Conservation (phyloP, 1,140 invertebrate species). For the Papilio aristodemus region DNA sequence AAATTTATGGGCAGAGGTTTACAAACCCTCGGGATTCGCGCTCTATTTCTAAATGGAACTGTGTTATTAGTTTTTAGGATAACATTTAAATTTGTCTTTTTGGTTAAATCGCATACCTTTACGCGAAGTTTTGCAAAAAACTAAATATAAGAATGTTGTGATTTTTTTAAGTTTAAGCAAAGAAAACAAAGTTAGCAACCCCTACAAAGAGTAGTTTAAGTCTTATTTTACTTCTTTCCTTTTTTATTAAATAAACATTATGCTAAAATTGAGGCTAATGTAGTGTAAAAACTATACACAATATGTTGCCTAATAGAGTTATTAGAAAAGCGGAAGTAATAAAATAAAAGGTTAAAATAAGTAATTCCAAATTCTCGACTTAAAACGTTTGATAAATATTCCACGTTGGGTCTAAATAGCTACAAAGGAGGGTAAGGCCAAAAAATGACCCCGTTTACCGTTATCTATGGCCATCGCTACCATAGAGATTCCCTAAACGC, state of each 20-base stretch:
- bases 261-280: background rate
- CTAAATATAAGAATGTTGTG: background rate
- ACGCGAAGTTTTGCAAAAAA: background rate
- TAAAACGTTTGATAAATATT: constrained; percentile 67
- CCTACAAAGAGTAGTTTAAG: background rate
- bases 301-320: constrained; percentile 49
- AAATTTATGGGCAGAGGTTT: constrained; percentile 60
- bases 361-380: constrained; percentile 51
- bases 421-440: constrained; percentile 63
- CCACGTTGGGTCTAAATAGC: constrained; percentile 58
- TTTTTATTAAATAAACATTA: background rate
- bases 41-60: constrained; percentile 58
- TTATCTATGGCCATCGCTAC: constrained; percentile 69
- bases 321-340: constrained; percentile 63
- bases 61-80: constrained; percentile 47
- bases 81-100: constrained; percentile 43
- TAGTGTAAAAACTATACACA: constrained; percentile 4
- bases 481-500: constrained; percentile 53
- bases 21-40: constrained; percentile 50
- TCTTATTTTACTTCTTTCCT: background rate
- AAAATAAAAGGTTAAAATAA: constrained; percentile 54
- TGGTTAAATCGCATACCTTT: constrained; percentile 39
- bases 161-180: background rate
- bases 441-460: constrained; percentile 74
- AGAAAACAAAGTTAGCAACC: background rate